These are phyloP conservation scores for Jacana jacana DNA, from an alignment of 2,113 vertebrate species.

Conservation along the genomic window DNA sequence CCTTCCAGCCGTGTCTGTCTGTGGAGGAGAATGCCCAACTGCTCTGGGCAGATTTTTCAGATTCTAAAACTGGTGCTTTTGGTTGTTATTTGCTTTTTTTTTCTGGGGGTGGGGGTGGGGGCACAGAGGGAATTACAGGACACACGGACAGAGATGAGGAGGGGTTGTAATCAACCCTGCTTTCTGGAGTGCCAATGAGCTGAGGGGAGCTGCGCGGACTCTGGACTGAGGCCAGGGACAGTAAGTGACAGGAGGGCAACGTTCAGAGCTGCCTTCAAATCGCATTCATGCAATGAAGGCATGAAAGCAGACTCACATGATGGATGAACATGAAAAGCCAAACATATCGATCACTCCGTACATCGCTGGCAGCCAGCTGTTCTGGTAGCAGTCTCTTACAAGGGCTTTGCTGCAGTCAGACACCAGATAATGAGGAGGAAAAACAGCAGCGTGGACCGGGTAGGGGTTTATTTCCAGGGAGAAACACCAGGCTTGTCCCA, in stretches of 20 bases:
- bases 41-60: fast-evolving
- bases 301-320: not conserved
- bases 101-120: not conserved
- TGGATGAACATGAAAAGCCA: constrained; percentile 18
- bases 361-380: constrained; percentile 26
- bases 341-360: constrained; percentile 15
- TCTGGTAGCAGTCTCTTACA: not conserved
- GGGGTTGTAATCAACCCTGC: not conserved
- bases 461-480: not conserved
- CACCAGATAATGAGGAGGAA: not conserved
- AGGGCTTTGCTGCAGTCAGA: constrained; percentile 4
- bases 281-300: not conserved
- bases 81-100: not conserved
- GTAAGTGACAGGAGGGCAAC: not conserved
- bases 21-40: not conserved
- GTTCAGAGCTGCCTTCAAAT: not conserved
- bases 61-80: not conserved
- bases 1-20: not conserved
- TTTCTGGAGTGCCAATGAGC: not conserved
- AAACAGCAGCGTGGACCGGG: not conserved
- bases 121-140: too few species aligned
- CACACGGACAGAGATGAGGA: not conserved
- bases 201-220: not conserved
- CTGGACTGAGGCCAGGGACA: not conserved
- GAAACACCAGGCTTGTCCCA: not conserved